phyloP scores from a whole-genome alignment of 1,140 invertebrate species.

The Pinna nobilis region DNA sequence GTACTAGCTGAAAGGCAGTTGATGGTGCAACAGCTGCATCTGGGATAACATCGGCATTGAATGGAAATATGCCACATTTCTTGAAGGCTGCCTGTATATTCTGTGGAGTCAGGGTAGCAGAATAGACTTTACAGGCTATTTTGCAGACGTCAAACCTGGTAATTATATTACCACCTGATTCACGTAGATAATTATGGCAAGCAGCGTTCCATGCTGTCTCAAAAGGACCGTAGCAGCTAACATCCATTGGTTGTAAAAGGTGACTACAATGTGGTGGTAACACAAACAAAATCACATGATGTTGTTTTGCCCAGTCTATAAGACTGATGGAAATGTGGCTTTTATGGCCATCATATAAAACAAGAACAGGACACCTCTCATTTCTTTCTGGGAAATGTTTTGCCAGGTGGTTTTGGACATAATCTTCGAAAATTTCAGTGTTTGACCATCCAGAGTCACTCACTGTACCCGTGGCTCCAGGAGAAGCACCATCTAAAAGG shows the following conservation, averaged over 20 bases:
- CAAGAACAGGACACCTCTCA: neutral
- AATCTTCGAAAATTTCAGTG: conserved; percentile 5
- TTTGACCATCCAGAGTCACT: conserved; percentile 43
- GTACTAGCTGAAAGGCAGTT: neutral
- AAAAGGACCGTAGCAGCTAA: conserved; percentile 21
- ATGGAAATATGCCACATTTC: conserved; percentile 13
- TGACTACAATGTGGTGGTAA: conserved; percentile 23
- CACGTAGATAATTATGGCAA: conserved; percentile 10
- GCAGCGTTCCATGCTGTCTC: conserved; percentile 10
- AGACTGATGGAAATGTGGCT: conserved; percentile 25
- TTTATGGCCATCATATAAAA: conserved; percentile 38
- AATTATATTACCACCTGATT: neutral
- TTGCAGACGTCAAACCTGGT: conserved; percentile 29
- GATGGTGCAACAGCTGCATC: neutral
- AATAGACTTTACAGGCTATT: conserved; percentile 30
- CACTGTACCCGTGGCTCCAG: conserved; percentile 28
- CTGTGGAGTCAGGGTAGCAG: conserved; percentile 5
- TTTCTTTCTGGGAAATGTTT: conserved; percentile 18
- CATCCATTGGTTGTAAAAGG: conserved; percentile 19
- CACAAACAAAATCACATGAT: conserved; percentile 37
- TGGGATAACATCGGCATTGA: neutral
- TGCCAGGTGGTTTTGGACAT: conserved; percentile 22
- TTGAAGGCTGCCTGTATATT: conserved; percentile 20
- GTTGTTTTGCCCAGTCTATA: conserved; percentile 35
- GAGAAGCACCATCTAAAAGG: conserved; percentile 26